These are phyloP conservation scores for Actinernus sp. DNA, from an alignment of 92 coral and sea anemone genomes.

Conservation along the genomic window DNA sequence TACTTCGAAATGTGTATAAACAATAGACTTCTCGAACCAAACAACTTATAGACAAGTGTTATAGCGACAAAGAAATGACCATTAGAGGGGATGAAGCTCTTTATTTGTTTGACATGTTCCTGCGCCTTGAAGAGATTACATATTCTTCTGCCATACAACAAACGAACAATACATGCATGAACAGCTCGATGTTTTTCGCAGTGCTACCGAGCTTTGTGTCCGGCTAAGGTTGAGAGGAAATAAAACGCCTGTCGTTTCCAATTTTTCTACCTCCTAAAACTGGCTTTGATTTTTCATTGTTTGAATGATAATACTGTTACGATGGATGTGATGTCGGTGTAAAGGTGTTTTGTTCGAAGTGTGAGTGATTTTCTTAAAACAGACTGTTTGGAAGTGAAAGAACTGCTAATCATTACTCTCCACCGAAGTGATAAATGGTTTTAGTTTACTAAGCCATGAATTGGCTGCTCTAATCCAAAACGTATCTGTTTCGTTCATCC, in stretches of 20 bases:
- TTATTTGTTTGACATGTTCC: no score
- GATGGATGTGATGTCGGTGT: no score
- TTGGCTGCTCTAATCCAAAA: slow-evolving; percentile 20
- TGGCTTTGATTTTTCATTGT: no score
- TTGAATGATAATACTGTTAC: no score
- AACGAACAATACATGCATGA: background rate
- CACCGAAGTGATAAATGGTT: slow-evolving; percentile 17
- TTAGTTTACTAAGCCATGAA: slow-evolving; percentile 18
- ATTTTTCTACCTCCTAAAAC: no score
- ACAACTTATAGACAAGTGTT: slow-evolving; percentile 5
- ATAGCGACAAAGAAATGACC: slow-evolving; percentile 2
- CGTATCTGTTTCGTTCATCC: slow-evolving; percentile 16
- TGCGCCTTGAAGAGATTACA: no score
- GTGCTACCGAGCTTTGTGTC: no score
- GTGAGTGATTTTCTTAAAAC: background rate
- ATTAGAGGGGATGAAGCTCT: background rate
- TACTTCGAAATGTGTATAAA: no score
- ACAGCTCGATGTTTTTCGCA: no score
- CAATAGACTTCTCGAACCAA: background rate
- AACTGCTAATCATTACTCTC: slow-evolving; percentile 9
- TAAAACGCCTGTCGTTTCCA: no score
- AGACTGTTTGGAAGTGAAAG: background rate
- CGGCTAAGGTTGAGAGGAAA: no score
- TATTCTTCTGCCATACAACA: no score
- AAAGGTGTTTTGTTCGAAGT: slow-evolving; percentile 3